Base-by-base conservation (phyloP, 2,797 vertebrate genomes). In the Triplophysa bombifrons region DNA sequence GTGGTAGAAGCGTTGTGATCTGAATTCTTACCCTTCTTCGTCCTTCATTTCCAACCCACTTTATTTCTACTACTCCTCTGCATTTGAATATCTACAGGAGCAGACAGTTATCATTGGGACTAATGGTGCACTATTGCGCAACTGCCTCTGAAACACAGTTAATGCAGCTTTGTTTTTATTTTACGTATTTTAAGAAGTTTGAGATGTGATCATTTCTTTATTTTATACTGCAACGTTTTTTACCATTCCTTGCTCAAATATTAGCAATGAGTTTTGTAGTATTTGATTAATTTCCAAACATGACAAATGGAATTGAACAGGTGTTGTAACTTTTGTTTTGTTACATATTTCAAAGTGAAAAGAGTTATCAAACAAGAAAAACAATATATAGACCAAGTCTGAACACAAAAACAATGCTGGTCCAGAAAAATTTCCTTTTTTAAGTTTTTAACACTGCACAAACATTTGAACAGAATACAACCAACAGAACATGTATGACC, bases 1-100 rank as follows among this genome's bases (percentile, higher is more conserved):
- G 96, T 84, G 94, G 90, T 87, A 93, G 88, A 84, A 99, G 95
- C 78, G 91, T 98, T 86, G 92, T 99, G 88, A 97, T 99, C 90
- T 95, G 89, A 93, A 88, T 80, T 85, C 82, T 10, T 86, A 88
- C 88, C n/a, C 13, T 38, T 41, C 22, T 53, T 60, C 61, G 44
- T 75, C 68, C 83, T 80, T 12, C 75, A 65, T 69, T 86, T 86
- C 81, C 72, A 78, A 50, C 67, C 78, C 64, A 51, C 71, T 84
- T 30, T 85, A 55, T 76, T 61, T 67, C 67, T 76, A 46, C 20
- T 27, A 14, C 48, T 27, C 27, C 53, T 27, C 17, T 79, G 56
- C 22, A 64, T 44, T 38, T 66, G 13, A 19, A 66, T 75, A 11
- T 66, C 34, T 16, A 30, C 16, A 41, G 25, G 10, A 65, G 9